Percentiles rank a stretch among this genome's conserved stretches.
phyloP scores from a whole-genome alignment of 53 echinoderm and acorn worm genomes.

The Henricia sp. region DNA sequence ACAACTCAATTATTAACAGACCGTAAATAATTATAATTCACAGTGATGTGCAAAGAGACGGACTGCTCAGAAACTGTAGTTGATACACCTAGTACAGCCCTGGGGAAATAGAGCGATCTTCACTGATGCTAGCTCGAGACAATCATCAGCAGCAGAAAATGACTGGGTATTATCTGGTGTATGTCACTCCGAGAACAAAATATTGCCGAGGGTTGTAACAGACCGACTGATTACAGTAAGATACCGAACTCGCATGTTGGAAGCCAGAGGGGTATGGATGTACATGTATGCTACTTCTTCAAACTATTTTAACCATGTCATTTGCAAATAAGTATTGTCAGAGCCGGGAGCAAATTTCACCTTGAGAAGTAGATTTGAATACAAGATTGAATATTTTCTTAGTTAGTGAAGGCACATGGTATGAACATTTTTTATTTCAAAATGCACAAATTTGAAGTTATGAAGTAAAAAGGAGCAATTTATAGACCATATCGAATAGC shows the following conservation, averaged over 20 bases:
- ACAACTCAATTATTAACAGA: too few species aligned
- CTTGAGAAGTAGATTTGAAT: too few species aligned
- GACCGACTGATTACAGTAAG: conserved; percentile 9
- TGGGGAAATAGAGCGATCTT: conserved; percentile 44
- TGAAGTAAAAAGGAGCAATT: too few species aligned
- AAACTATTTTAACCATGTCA: too few species aligned
- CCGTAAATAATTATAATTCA: too few species aligned
- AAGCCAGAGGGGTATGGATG: not conserved
- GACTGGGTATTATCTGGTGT: conserved; percentile 20
- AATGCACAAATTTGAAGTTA: too few species aligned
- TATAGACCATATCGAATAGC: too few species aligned
- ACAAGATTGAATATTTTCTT: too few species aligned
- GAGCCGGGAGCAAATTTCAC: too few species aligned
- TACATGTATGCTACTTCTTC: not conserved
- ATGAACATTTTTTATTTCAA: too few species aligned
- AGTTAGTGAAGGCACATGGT: too few species aligned
- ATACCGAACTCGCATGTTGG: not conserved
- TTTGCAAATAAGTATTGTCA: too few species aligned
- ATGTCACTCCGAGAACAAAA: conserved; percentile 53
- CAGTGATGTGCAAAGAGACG: conserved; percentile 23
- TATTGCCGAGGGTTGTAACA: conserved; percentile 19
- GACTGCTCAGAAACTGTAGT: not conserved
- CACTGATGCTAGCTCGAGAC: conserved; percentile 24
- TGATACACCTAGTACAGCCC: conserved; percentile 17
- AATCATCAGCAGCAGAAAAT: conserved; percentile 1